A percentile compares a stretch with the other conserved stretches of the same genome.
Conservation (phyloP, 2,113 vertebrate genomes). For the Sitta europaea region DNA sequence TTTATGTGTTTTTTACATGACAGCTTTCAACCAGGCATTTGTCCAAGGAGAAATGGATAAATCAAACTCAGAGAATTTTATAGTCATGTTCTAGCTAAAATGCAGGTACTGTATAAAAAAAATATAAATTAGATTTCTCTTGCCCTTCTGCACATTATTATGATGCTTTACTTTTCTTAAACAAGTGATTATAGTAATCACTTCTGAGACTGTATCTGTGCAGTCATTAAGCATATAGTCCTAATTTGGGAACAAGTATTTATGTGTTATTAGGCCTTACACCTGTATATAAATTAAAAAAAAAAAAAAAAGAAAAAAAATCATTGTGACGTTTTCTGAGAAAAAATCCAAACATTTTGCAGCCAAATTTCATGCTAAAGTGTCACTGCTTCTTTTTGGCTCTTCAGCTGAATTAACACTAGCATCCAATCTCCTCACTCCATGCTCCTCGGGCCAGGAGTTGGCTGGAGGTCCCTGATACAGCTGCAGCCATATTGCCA, state of each 20-base stretch:
- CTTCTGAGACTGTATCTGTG: background rate
- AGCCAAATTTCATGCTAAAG: background rate
- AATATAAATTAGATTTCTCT: background rate
- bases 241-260: background rate
- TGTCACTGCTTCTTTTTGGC: background rate
- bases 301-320: background rate
- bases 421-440: background rate
- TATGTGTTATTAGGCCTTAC: background rate
- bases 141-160: background rate
- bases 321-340: background rate
- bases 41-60: background rate
- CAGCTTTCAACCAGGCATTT: background rate
- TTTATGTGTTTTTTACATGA: background rate
- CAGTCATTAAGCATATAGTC: background rate
- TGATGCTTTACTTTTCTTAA: background rate
- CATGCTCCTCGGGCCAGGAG: background rate
- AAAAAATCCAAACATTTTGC: background rate
- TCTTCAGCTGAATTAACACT: background rate
- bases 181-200: background rate
- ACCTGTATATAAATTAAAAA: background rate
- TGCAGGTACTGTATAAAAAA: background rate
- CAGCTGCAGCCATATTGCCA: background rate
- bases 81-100: background rate
- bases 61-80: background rate
- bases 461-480: background rate